These are phyloP conservation scores for Crossaster papposus DNA, from an alignment of 53 echinoderm and acorn worm genomes.

Conservation along the genomic window DNA sequence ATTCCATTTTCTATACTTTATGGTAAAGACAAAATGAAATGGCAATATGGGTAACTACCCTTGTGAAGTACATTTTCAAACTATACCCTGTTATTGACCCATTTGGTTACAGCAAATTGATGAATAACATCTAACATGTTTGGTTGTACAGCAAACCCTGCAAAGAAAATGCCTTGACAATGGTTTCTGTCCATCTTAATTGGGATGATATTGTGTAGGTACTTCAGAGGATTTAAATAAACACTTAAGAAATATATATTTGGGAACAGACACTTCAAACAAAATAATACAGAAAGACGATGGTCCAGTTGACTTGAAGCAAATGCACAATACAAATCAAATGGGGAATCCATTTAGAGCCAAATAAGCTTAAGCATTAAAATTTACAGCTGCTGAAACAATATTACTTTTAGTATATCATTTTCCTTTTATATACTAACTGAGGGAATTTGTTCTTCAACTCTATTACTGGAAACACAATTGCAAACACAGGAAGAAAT, in stretches of 20 bases:
- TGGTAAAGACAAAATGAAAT: neutral
- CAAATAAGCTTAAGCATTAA: slow-evolving; percentile 43
- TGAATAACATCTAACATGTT: neutral
- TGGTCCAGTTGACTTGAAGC: slow-evolving; percentile 19
- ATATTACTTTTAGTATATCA: slow-evolving; percentile 11
- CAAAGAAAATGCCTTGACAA: neutral
- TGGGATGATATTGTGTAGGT: neutral
- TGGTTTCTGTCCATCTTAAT: neutral
- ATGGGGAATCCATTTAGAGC: slow-evolving; percentile 20
- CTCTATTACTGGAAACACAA: slow-evolving; percentile 8
- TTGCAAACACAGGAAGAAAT: slow-evolving; percentile 46
- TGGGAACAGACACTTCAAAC: neutral
- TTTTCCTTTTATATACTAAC: slow-evolving; percentile 2
- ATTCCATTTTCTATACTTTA: neutral
- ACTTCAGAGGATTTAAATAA: neutral
- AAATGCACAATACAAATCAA: neutral
- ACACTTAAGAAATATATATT: neutral
- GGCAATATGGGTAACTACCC: neutral
- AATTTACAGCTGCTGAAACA: slow-evolving; percentile 51
- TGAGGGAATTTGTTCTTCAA: slow-evolving; percentile 23
- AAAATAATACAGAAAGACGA: slow-evolving; percentile 45
- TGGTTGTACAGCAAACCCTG: neutral
- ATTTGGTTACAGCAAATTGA: neutral
- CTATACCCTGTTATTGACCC: neutral
- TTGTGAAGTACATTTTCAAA: no score